Base-by-base conservation (phyloP, 2,797 vertebrate species). In the Sarcoramphus papa region DNA sequence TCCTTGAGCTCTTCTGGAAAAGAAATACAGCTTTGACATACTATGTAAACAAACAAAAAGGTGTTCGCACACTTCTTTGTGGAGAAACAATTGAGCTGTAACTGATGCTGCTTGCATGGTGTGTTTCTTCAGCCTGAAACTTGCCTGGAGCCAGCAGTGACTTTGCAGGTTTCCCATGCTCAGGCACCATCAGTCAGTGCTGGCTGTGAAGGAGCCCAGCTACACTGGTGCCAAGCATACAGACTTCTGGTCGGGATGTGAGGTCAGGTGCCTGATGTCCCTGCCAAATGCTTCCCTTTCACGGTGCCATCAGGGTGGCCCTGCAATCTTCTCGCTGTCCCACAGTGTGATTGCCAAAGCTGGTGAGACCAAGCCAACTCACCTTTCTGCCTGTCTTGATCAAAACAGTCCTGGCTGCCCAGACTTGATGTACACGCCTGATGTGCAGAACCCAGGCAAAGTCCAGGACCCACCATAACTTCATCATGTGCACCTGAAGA, bases 31-130 rank as follows among this genome's bases (percentile, higher is more conserved):
- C 78, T 93, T 93, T 95, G 84, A 85, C 30, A 17, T 88, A 18
- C 43, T 88, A 3, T 62, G 62, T 92, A 92, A 94, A 90, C 48
- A 96, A 80, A 78, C 60, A 88, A 62, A 78, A 86, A 91, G 65
- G 91, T 91, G 64, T 96, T 96, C 93, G 76, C 87, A 81, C 33
- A 40, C 88, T 72, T 78, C 85, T 93, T 89, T 92, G 85, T 90
- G 93, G 87, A 77, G 87, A 92, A 96, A 94, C 92, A 93, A 84
- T 92, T 72, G 89, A 81, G 85, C 87, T 96, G 92, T 92, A 96
- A 96, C 91, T 65, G 95, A 91, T 92, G 86, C 90, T 93, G 90
- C 91, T 62, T 62, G 69, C 64, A 40, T 11, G 0, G 33, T 28
- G 27, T 73, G 16, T 92, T 91, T 92, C 88, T 89, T 89, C 81